Percentiles rank a stretch among this genome's conserved stretches.
phyloP scores from a whole-genome alignment of 1,140 invertebrate genomes.

The Holotrichia oblita region DNA sequence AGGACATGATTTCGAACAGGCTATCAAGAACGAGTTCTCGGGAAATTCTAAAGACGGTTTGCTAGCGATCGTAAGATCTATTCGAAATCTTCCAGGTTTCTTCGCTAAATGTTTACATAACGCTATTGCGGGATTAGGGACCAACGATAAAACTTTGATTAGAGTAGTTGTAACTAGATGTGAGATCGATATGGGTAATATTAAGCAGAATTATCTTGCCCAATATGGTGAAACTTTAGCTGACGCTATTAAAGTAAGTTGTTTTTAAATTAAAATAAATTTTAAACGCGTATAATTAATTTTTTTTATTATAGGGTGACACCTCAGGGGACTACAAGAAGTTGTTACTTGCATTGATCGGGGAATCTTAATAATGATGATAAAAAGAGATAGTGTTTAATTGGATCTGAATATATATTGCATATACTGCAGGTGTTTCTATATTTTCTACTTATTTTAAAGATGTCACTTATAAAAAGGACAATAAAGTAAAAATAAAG shows the following conservation, averaged over 20 bases:
- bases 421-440: neutral
- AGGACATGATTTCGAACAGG: constrained; percentile 74
- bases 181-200: constrained; percentile 89
- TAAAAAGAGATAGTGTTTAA: neutral
- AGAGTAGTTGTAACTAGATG: constrained; percentile 86
- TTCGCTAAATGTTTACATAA: constrained; percentile 90
- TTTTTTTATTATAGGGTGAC: constrained; percentile 75
- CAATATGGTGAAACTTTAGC: constrained; percentile 84
- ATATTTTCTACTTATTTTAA: neutral
- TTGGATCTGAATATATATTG: neutral
- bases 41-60: constrained; percentile 73
- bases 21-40: constrained; percentile 77
- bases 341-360: constrained; percentile 78
- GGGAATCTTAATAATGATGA: constrained; percentile 9
- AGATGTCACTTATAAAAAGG: neutral
- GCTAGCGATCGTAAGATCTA: constrained; percentile 78
- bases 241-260: constrained; percentile 78
- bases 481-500: no score
- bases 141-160: constrained; percentile 86
- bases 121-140: constrained; percentile 87
- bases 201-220: constrained; percentile 82
- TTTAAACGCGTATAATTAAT: constrained; percentile 31
- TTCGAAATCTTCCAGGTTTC: constrained; percentile 84
- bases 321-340: constrained; percentile 90
- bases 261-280: constrained; percentile 25